Evolutionary conservation across 1,140 invertebrate genomes (phyloP).

Genomic region (Armadillidium nasatum): DNA sequence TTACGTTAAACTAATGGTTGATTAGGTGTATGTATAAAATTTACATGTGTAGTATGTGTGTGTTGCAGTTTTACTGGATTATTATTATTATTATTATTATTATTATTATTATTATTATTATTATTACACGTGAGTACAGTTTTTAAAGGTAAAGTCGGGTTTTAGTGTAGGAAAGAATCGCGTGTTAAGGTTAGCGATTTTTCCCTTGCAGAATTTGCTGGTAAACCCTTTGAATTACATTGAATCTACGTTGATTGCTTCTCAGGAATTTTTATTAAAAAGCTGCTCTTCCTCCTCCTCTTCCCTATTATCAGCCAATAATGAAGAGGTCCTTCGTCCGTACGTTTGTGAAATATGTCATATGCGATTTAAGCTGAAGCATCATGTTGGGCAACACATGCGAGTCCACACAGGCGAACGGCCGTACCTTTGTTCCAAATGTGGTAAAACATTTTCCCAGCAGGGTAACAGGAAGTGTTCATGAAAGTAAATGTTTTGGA

Average conservation of each 20-base stretch:
- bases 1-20: too few relatives aligned
- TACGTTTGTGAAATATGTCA: slow-evolving; percentile 43
- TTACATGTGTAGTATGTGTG: too few relatives aligned
- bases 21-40: too few relatives aligned
- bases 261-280: background rate
- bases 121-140: too few relatives aligned
- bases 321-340: slow-evolving; percentile 35
- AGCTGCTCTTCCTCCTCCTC: background rate
- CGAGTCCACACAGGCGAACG: slow-evolving; percentile 52
- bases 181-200: too few relatives aligned
- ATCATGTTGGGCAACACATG: slow-evolving; percentile 49
- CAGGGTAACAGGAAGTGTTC: slow-evolving; percentile 19
- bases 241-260: slow-evolving; percentile 6
- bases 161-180: too few relatives aligned
- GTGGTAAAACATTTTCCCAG: slow-evolving; percentile 51
- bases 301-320: background rate
- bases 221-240: background rate
- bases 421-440: slow-evolving; percentile 53
- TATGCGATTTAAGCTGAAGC: slow-evolving; percentile 43
- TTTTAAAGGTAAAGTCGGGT: too few relatives aligned
- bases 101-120: too few relatives aligned
- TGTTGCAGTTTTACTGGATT: too few relatives aligned
- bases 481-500: background rate
- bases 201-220: too few relatives aligned
- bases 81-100: too few relatives aligned